A percentile compares a stretch with the other conserved stretches of the same genome.
phyloP scores from a whole-genome alignment of 2,797 vertebrate genomes.

The Myoxocephalus aenaeus region DNA sequence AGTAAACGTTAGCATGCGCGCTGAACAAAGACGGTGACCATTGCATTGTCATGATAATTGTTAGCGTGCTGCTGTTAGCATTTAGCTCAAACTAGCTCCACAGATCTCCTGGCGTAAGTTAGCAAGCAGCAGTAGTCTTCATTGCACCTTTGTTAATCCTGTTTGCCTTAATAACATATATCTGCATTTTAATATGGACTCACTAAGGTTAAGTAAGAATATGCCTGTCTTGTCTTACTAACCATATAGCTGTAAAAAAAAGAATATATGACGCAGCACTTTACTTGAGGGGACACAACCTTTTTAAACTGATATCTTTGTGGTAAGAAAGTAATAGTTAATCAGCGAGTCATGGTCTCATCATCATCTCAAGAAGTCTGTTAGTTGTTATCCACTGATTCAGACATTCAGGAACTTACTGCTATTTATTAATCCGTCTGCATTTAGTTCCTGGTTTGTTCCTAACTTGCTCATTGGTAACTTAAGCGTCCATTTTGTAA shows the following conservation, averaged over 20 bases:
- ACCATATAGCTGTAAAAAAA: not conserved
- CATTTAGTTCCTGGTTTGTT: not conserved
- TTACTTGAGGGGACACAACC: not conserved
- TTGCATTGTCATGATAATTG: not conserved
- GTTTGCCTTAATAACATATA: not conserved
- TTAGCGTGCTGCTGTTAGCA: not conserved
- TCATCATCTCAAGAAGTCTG: not conserved
- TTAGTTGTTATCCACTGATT: not conserved
- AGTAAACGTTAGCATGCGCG: too few species aligned
- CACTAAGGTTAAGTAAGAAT: not conserved
- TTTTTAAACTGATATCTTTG: not conserved
- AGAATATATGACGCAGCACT: not conserved
- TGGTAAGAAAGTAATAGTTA: not conserved
- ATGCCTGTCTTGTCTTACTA: not conserved
- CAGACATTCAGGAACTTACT: not conserved
- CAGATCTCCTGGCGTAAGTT: not conserved
- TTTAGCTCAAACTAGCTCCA: not conserved
- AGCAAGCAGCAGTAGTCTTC: not conserved
- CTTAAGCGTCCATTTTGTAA: not conserved
- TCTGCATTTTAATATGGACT: not conserved
- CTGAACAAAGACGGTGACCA: too few species aligned
- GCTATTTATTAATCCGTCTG: conserved; percentile 3
- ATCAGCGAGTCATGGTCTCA: not conserved
- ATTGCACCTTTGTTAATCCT: not conserved
- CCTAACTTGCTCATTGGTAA: not conserved